Conservation (phyloP, 2,113 vertebrate genomes). For the Heteronetta atricapilla region DNA sequence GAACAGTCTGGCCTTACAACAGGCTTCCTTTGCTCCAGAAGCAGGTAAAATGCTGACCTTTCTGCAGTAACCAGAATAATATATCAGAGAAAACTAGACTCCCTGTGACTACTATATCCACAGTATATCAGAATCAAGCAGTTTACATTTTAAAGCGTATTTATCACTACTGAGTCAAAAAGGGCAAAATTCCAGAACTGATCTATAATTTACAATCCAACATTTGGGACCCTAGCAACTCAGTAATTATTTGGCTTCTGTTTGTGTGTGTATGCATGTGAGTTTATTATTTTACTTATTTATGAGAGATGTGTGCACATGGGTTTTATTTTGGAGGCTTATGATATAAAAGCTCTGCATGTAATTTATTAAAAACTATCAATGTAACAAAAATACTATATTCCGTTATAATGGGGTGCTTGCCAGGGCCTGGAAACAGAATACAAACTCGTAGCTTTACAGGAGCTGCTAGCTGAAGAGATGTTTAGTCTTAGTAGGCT, state of each 20-base stretch:
- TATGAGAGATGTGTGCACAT: neutral
- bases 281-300: slow-evolving; percentile 57
- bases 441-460: neutral
- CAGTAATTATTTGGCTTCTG: slow-evolving; percentile 37
- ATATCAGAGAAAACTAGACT: neutral
- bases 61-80: neutral
- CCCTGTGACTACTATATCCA: neutral
- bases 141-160: slow-evolving; percentile 16
- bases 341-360: slow-evolving; percentile 1
- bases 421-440: neutral
- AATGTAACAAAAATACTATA: slow-evolving; percentile 13
- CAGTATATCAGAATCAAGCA: neutral
- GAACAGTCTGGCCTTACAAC: neutral
- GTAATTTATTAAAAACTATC: slow-evolving; percentile 39
- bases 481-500: neutral
- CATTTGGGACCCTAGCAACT: neutral
- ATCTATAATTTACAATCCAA: slow-evolving; percentile 22
- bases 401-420: neutral
- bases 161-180: slow-evolving; percentile 13
- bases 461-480: neutral
- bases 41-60: neutral
- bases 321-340: slow-evolving; percentile 33
- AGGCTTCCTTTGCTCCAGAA: neutral
- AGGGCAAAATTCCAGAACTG: slow-evolving; percentile 15
- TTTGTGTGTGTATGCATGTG: neutral